phyloP scores from a whole-genome alignment of 2,113 vertebrate species.

The Leptosomus discolor region DNA sequence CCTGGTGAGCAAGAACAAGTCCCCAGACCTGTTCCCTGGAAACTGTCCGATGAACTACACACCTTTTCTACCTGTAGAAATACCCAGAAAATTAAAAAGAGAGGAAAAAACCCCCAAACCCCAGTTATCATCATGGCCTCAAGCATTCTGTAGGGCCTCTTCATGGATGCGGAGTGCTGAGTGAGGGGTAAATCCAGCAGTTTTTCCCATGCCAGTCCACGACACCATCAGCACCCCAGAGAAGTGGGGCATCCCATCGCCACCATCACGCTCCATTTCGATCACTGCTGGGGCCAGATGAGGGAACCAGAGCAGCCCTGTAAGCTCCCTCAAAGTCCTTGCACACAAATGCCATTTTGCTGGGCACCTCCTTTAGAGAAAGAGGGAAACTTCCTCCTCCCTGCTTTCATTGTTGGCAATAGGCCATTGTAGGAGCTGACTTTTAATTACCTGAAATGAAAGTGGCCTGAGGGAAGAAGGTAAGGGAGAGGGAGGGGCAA shows the following conservation, averaged over 20 bases:
- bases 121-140: not conserved
- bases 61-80: not conserved
- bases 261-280: accelerated
- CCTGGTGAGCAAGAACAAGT: not conserved
- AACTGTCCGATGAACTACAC: not conserved
- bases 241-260: not conserved
- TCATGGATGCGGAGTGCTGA: not conserved
- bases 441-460: too few relatives aligned
- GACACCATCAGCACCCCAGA: not conserved
- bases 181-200: not conserved
- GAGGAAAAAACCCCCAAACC: accelerated
- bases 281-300: not conserved
- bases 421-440: too few relatives aligned
- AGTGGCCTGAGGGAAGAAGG: too few relatives aligned
- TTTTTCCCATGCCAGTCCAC: not conserved
- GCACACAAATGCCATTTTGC: not conserved
- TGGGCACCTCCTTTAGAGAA: not conserved
- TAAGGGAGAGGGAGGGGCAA: too few relatives aligned
- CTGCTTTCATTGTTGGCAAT: not conserved
- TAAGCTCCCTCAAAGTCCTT: accelerated
- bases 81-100: not conserved
- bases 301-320: not conserved
- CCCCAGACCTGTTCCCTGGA: not conserved
- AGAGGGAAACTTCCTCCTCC: not conserved
- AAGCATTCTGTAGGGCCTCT: not conserved